phyloP scores from a whole-genome alignment of 2,113 vertebrate species.

The Nothoprocta perdicaria region DNA sequence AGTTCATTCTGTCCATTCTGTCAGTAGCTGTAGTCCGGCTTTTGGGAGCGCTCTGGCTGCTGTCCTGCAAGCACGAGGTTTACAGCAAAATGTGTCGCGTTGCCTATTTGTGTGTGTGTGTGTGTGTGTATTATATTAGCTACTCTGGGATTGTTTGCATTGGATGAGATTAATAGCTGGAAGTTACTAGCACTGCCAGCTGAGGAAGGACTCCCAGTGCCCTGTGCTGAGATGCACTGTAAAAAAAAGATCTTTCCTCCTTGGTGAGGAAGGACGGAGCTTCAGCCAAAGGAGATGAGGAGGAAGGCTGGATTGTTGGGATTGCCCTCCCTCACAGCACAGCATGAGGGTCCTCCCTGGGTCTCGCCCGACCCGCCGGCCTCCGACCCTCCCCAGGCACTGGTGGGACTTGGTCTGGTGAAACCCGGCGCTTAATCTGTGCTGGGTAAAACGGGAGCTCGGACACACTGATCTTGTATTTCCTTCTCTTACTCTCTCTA shows the following conservation, averaged over 20 bases:
- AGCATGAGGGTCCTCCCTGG: neutral
- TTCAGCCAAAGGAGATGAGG: neutral
- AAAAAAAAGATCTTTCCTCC: neutral
- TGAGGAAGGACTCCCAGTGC: neutral
- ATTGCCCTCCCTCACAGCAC: neutral
- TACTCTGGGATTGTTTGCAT: neutral
- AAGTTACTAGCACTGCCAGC: neutral
- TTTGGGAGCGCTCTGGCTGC: neutral
- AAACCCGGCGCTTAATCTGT: conserved; percentile 37
- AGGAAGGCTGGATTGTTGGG: neutral
- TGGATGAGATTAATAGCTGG: neutral
- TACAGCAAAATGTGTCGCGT: neutral
- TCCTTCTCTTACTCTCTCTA: conserved; percentile 24
- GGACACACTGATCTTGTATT: conserved; percentile 25
- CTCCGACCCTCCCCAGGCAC: conserved; percentile 18
- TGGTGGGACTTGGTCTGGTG: conserved; percentile 10
- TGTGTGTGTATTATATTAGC: neutral
- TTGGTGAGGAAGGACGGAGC: neutral
- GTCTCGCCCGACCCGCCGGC: neutral
- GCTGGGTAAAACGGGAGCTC: conserved; percentile 3
- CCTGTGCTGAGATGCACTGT: neutral
- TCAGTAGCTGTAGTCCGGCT: neutral
- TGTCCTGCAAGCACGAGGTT: neutral
- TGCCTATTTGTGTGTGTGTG: too few species aligned
- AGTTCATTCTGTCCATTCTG: neutral